Evolutionary conservation across 2,888 invertebrate species (phyloP).

Genomic region (Yponomeuta evonymella): DNA sequence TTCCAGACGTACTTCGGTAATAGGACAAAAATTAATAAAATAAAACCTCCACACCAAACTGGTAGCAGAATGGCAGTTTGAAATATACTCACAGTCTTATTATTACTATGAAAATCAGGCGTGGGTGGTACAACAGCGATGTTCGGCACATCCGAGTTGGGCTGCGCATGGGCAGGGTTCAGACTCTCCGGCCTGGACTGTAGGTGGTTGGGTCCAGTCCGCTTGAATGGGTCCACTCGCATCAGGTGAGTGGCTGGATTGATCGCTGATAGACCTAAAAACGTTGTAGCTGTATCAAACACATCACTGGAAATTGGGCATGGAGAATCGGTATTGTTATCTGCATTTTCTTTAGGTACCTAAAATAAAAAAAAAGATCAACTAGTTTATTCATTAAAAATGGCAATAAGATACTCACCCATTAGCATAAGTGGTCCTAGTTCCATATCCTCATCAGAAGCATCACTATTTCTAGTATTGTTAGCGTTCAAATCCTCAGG

Average conservation of each 20-base stretch:
- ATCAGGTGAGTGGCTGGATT: constrained; percentile 78
- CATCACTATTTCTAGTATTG: constrained; percentile 45
- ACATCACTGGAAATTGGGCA: not conserved
- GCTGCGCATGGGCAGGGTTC: constrained; percentile 35
- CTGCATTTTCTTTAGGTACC: too few species aligned
- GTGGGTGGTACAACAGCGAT: constrained; percentile 86
- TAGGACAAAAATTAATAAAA: not conserved
- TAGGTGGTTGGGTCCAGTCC: constrained; percentile 34
- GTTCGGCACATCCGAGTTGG: constrained; percentile 77
- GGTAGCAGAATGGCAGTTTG: not conserved
- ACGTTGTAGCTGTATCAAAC: not conserved
- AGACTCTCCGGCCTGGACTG: not conserved
- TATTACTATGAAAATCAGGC: constrained; percentile 74
- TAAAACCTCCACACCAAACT: too few species aligned
- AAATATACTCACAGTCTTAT: constrained; percentile 64
- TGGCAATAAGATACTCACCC: constrained; percentile 46
- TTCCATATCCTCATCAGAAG: constrained; percentile 76
- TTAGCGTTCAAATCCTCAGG: constrained; percentile 56
- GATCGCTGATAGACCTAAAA: constrained; percentile 68
- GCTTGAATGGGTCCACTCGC: constrained; percentile 76
- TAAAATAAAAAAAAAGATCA: too few species aligned
- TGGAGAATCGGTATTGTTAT: not conserved
- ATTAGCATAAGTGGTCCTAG: constrained; percentile 81
- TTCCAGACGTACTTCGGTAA: constrained; percentile 20
- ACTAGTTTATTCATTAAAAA: not conserved